A percentile compares a stretch with the other conserved stretches of the same genome.
Evolutionary conservation across 2,113 vertebrate species (phyloP).

Genomic region (Sardina pilchardus): DNA sequence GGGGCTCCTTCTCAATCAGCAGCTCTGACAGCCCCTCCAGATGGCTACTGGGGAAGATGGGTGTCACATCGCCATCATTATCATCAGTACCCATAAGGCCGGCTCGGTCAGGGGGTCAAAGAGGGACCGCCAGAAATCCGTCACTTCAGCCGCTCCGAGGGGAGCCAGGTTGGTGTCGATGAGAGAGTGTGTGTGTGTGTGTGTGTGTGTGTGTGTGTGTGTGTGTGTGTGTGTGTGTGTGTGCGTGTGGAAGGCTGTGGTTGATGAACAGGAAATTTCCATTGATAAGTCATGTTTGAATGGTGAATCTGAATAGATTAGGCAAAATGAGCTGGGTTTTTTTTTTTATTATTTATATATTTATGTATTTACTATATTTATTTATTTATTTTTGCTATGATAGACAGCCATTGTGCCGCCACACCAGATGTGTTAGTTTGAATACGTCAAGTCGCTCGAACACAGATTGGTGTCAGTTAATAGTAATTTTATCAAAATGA

Average conservation of each 20-base stretch:
- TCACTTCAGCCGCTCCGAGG: slow-evolving; percentile 55
- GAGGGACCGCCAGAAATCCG: slow-evolving; percentile 59
- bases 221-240: neutral
- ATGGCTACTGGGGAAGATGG: slow-evolving; percentile 69
- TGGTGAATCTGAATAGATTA: neutral
- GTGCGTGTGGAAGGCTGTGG: neutral
- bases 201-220: slow-evolving; percentile 38
- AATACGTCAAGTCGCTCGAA: neutral
- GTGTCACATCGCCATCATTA: slow-evolving; percentile 68
- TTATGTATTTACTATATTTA: too few species aligned
- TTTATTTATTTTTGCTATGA: neutral
- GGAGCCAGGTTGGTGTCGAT: slow-evolving; percentile 34
- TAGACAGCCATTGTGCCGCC: neutral
- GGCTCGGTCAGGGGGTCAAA: slow-evolving; percentile 57
- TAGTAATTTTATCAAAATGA: neutral
- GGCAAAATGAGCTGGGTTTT: neutral
- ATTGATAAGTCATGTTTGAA: neutral
- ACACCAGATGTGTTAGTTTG: neutral
- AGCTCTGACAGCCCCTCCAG: slow-evolving; percentile 70
- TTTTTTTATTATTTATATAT: too few species aligned
- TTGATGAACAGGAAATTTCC: neutral
- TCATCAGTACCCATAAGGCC: slow-evolving; percentile 72
- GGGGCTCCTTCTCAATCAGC: slow-evolving; percentile 74
- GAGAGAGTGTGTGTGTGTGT: neutral
- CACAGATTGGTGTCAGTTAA: neutral